Base-by-base conservation (phyloP, 2,888 invertebrate species). In the Fragum whitleyi region DNA sequence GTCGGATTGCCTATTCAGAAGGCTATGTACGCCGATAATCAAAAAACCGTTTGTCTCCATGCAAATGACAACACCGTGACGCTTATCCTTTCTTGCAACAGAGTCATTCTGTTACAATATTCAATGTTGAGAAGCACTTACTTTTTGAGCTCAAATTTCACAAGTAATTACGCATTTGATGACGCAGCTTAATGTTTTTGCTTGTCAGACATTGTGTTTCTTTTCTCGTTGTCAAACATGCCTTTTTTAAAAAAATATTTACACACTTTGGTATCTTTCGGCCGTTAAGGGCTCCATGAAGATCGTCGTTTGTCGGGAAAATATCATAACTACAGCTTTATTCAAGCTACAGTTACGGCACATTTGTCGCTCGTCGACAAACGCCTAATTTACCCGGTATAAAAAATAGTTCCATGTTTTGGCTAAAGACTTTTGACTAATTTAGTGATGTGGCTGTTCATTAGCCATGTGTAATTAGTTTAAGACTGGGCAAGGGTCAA, bases 1-100 rank as follows among this genome's bases (percentile, higher is more conserved):
- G 74, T 77, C 76, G 71, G 74, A 81, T 82, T 77, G 79, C 76
- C 80, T 78, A 80, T 85, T 82, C 70, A 78, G 61, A 67, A 69
- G 76, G 42, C 76, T 80, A 76, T 82, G 85, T 85, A 82, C 79
- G 61, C 69, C 61, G 29, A 11, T 47, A 28, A 85, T 85, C 61
- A 82, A 69, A 69, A 53, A 28, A n/a, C 61, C 72, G 78, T 85
- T 79, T 80, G 82, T 85, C 80, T 82, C 80, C 67, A 73, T 36
- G 69, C 5, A 21, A 16, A 9, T 85, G 85, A 85, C 85, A 81
- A 85, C 85, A 71, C 36, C 65, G 68, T 78, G 78, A 81, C 76
- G 70, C 69, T 57, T 57, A 69, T 51, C 57, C 16, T 36, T 36
- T 16, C 2, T 3, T 47, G 14, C 47, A 47, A 47, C 14, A 29